phyloP scores from a whole-genome alignment of 2,113 vertebrate species.

The Clarias batrachus region DNA sequence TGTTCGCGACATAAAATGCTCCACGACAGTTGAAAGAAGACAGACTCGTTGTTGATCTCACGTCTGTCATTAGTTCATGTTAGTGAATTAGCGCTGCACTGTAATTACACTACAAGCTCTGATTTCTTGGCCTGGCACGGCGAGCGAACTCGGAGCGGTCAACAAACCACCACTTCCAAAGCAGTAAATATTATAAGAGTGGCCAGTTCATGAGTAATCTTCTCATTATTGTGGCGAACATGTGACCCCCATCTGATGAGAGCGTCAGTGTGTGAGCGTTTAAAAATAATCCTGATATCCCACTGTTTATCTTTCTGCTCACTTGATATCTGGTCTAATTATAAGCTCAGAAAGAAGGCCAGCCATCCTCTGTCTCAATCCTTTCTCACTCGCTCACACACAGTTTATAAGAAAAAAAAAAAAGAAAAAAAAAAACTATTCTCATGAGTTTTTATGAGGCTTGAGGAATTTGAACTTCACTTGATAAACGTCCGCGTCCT shows the following conservation, averaged over 20 bases:
- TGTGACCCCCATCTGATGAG: background rate
- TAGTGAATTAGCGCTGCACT: background rate
- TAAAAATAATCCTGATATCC: constrained; percentile 61
- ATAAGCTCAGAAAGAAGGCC: constrained; percentile 73
- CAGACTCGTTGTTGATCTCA: background rate
- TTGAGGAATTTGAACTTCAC: background rate
- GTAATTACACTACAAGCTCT: background rate
- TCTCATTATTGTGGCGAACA: background rate
- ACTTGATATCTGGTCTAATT: constrained; percentile 79
- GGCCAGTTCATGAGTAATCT: background rate
- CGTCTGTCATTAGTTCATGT: background rate
- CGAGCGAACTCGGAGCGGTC: background rate
- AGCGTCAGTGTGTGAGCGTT: constrained; percentile 62
- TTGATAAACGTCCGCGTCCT: background rate
- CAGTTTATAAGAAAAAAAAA: background rate
- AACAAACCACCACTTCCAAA: background rate
- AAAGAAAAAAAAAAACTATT: background rate
- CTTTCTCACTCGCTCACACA: constrained; percentile 1
- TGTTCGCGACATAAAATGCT: background rate
- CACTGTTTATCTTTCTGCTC: constrained; percentile 67
- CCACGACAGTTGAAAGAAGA: background rate
- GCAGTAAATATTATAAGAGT: background rate
- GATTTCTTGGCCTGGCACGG: background rate
- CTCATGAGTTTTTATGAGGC: background rate
- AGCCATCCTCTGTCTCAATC: constrained; percentile 67